Conservation (phyloP, 1,140 invertebrate species). For the Tetramorium alpestre region DNA sequence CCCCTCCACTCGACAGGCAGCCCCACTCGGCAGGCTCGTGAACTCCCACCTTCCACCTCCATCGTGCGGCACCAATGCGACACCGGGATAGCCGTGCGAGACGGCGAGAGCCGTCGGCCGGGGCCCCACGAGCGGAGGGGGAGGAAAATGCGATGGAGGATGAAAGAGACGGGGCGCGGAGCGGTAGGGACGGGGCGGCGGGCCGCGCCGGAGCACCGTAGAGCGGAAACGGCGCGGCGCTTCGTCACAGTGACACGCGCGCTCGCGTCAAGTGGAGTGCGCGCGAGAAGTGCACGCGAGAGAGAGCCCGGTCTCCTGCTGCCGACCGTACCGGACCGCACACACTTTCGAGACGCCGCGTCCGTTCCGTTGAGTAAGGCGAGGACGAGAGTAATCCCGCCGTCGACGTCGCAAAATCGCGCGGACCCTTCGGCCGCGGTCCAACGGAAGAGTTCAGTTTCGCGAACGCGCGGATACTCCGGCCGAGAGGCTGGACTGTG, state of each 20-base stretch:
- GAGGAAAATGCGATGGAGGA: slow-evolving; percentile 54
- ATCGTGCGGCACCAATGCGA: slow-evolving; percentile 53
- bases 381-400: too few species aligned
- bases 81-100: slow-evolving; percentile 56
- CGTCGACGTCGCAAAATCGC: too few species aligned
- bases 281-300: slow-evolving; percentile 75
- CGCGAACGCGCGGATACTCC: too few species aligned
- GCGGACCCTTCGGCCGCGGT: too few species aligned
- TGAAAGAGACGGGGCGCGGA: slow-evolving; percentile 34
- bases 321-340: too few species aligned
- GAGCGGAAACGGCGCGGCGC: slow-evolving; percentile 83
- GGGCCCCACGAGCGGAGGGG: background rate
- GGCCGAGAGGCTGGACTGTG: too few species aligned
- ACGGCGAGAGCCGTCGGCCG: slow-evolving; percentile 38
- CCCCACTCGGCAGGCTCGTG: slow-evolving; percentile 28
- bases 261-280: slow-evolving; percentile 84
- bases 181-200: slow-evolving; percentile 32
- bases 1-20: slow-evolving; percentile 33
- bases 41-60: slow-evolving; percentile 57
- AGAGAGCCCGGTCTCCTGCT: slow-evolving; percentile 54
- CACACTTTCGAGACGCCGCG: too few species aligned
- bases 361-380: too few species aligned
- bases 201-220: slow-evolving; percentile 66
- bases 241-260: slow-evolving; percentile 85
- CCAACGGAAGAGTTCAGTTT: too few species aligned